phyloP scores from a whole-genome alignment of 2,888 invertebrate species.

The Norana najaformis region DNA sequence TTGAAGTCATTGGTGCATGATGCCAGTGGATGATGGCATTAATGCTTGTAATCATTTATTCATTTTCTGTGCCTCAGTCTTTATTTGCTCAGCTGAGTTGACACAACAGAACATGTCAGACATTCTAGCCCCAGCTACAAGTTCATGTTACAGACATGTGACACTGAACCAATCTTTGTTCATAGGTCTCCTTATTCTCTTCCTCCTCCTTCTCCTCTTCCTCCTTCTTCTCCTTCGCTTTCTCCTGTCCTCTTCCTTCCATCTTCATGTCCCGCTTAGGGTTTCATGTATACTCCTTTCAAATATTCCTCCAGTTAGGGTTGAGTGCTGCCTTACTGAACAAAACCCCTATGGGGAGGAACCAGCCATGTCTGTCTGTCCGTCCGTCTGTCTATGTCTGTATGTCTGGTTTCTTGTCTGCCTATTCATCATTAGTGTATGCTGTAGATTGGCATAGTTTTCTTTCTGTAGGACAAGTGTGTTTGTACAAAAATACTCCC shows the following conservation, averaged over 20 bases:
- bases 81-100: constrained; percentile 21
- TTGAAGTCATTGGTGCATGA: not conserved
- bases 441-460: not conserved
- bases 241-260: not conserved
- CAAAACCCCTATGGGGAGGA: not conserved
- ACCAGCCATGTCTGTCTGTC: not conserved
- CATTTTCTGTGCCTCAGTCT: not conserved
- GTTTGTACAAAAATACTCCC: not conserved
- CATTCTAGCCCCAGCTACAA: not conserved
- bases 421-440: not conserved
- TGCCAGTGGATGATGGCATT: not conserved
- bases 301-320: not conserved
- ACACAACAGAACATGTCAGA: constrained; percentile 24
- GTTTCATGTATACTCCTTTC: not conserved
- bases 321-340: not conserved
- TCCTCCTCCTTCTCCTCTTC: not conserved
- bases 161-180: constrained; percentile 24
- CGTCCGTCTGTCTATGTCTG: not conserved
- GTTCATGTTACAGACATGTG: constrained; percentile 23
- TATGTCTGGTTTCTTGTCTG: not conserved
- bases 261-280: not conserved
- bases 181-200: not conserved
- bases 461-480: not conserved
- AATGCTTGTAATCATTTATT: constrained; percentile 17
- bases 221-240: not conserved